phyloP scores from a whole-genome alignment of 1,140 invertebrate genomes.

The Apocrypta bakeri region DNA sequence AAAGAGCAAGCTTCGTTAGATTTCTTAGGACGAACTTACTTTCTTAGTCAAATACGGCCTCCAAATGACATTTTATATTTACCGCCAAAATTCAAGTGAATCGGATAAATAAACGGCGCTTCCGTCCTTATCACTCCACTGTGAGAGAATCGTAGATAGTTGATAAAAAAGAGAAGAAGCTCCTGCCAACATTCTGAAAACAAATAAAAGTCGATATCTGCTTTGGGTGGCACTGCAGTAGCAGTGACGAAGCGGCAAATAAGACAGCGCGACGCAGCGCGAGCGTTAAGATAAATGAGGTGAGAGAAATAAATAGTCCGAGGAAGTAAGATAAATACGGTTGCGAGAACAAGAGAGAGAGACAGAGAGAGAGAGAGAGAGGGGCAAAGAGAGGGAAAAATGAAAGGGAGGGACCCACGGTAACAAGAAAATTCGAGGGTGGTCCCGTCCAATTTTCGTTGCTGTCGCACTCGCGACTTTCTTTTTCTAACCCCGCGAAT shows the following conservation, averaged over 20 bases:
- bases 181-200: neutral
- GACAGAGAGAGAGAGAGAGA: neutral
- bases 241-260: neutral
- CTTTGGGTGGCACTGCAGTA: too few species aligned
- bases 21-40: too few species aligned
- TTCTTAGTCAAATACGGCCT: too few species aligned
- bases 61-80: neutral
- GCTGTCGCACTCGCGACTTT: neutral
- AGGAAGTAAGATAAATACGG: slow-evolving; percentile 2
- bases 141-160: neutral
- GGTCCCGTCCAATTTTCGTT: too few species aligned
- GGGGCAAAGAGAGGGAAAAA: neutral
- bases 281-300: neutral
- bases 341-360: neutral
- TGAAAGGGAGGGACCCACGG: neutral
- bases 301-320: slow-evolving; percentile 2
- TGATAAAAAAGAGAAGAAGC: too few species aligned
- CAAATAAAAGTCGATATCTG: too few species aligned
- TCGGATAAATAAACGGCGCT: too few species aligned
- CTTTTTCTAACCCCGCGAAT: neutral
- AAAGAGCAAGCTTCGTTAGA: too few species aligned
- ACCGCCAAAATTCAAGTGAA: too few species aligned
- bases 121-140: too few species aligned
- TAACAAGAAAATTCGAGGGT: too few species aligned
- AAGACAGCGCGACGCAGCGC: neutral